Evolutionary conservation across 2,888 invertebrate species (phyloP), one percentile per base, ranked within the genome.

Genomic region (Oeneis ivallda): DNA sequence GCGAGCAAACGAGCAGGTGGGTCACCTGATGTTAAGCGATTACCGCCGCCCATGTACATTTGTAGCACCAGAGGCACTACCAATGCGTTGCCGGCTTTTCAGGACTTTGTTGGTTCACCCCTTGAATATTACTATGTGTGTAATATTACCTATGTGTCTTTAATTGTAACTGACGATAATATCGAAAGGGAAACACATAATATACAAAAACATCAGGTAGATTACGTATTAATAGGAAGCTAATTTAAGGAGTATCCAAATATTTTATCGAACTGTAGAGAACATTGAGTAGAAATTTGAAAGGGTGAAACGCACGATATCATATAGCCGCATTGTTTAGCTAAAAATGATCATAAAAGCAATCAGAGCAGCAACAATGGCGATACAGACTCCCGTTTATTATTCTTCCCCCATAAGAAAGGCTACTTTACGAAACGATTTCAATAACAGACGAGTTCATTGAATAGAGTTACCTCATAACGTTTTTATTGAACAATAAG

Each of bases 401-500:
- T 84, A 84, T 84, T 75, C 75, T 71, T 74, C 73, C 75, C 74
- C 77, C 78, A 77, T 79, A 84, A 84, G 81, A 82, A 84, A 81
- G 78, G 80, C 76, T 84, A 83, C 81, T 84, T 85, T 83, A 83
- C 82, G 76, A 84, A 89, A 85, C 81, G 87, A 86, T 88, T 88
- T 87, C 89, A 90, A 91, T 90, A 89, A 87, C 85, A 79, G 84
- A 79, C 80, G 83, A 83, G 84, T 86, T 88, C 89, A 87, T 87
- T 89, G 86, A 90, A 89, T 88, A 86, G 84, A 86, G 85, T 89
- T 86, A 87, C 85, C 87, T 89, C 89, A 83, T 91, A 91, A 90
- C 87, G 85, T 89, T 91, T 90, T 90, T 89, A 91, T 89, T 89
- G 86, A 85, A 87, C 87, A 86, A 86, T 87, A 88, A 86, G 87